Evolutionary conservation across 2,797 vertebrate genomes (phyloP).

Genomic region (Macrochelys suwanniensis): DNA sequence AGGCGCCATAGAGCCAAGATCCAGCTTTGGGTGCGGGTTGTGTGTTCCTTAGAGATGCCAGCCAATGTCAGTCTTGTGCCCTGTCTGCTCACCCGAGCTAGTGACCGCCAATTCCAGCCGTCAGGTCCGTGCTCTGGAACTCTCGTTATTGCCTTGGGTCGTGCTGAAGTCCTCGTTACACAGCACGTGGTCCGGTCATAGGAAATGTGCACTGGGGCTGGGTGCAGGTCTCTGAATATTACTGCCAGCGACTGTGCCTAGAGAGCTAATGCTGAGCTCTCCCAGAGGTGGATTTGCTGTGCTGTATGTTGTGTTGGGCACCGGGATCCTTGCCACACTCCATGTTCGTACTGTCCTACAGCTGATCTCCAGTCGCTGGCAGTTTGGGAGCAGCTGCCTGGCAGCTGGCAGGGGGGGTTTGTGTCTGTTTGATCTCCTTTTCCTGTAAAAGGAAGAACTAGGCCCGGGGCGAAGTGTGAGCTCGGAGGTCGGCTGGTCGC

Average conservation of each 20-base stretch:
- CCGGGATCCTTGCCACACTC: background rate
- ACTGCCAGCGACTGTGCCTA: background rate
- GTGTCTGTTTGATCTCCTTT: background rate
- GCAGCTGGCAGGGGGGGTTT: background rate
- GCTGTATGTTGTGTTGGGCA: background rate
- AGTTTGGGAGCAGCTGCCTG: background rate
- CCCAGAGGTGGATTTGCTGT: background rate
- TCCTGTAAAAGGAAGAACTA: background rate
- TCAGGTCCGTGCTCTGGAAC: background rate
- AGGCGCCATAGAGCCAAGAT: background rate
- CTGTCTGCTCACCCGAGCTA: background rate
- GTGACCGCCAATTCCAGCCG: background rate
- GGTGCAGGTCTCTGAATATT: background rate
- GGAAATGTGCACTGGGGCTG: background rate
- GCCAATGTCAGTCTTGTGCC: no score
- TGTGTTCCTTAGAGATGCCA: background rate
- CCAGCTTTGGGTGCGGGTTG: background rate
- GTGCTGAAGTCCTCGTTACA: background rate
- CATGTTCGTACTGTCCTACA: background rate
- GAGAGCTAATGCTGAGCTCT: background rate
- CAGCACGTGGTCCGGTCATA: background rate
- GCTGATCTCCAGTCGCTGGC: fast-evolving
- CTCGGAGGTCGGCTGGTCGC: background rate
- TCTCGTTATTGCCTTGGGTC: no score
- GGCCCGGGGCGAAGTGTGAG: background rate